Conservation (phyloP, 2,888 invertebrate species). For the Cephonodes hylas region DNA sequence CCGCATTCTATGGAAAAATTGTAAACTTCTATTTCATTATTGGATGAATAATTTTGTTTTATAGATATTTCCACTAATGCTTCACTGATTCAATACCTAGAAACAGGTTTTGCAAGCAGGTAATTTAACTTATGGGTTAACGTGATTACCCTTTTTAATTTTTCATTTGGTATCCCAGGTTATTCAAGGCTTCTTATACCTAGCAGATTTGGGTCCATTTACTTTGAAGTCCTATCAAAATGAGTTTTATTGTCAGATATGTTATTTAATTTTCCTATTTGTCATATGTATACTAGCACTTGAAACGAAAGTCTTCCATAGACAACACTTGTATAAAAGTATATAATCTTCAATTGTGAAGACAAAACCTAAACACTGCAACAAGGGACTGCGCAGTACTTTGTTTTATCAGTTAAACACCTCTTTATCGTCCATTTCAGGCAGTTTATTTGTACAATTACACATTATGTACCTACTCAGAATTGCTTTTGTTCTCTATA, state of each 20-base stretch:
- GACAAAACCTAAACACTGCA: neutral
- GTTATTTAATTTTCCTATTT: neutral
- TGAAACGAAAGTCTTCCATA: neutral
- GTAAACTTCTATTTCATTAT: neutral
- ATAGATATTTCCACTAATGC: no score
- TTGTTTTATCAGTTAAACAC: conserved; percentile 31
- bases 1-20: neutral
- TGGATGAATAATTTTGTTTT: no score
- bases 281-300: neutral
- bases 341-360: neutral
- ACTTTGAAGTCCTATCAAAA: no score
- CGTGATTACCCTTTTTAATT: no score
- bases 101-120: no score
- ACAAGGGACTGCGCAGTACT: conserved; percentile 24
- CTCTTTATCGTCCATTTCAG: conserved; percentile 20
- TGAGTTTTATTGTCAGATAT: neutral
- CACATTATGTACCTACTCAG: neutral
- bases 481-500: neutral
- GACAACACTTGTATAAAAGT: neutral
- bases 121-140: no score
- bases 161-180: no score
- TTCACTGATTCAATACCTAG: no score
- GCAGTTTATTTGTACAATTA: conserved; percentile 1
- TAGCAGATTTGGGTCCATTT: no score
- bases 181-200: no score